Base-by-base conservation (phyloP, 1,140 invertebrate genomes). In the Trichoplusia ni region DNA sequence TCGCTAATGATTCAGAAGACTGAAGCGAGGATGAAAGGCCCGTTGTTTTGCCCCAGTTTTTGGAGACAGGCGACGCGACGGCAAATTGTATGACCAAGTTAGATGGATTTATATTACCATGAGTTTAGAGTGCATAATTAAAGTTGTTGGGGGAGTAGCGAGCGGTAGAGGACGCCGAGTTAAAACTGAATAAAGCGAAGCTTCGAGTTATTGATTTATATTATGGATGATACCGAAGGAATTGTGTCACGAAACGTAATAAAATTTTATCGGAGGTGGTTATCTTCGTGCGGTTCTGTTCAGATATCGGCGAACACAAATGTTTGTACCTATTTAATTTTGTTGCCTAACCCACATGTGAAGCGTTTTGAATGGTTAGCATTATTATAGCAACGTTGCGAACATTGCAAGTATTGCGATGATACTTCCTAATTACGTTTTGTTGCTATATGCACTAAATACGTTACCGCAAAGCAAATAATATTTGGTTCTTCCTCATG, bases 31-130 rank as follows among this genome's bases (percentile, higher is more conserved):
- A 81, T 82, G 63, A 68, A 71, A 73, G 74, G 76, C 79, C 84
- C 81, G 82, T 85, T 87, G 77, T 67, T 83, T 81, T 79, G 82
- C 40, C 78, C 77, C 69, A 73, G 69, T 75, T 79, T 37, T 65
- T 51, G 23, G 38, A 18, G n/a, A 9, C 44, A 16, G 44, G 13
- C 40, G 59, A 19, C 13, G 56, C 16, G 51, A 58, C 58, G 29
- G 29, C 44, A 42, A 67, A 65, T 72, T 75, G 64, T 38, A 37
- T 62, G 66, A 66, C 67, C 63, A 75, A 69, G 64, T 71, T 59
- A 69, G 42, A 44, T 65, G 49, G 47, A 54, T 66, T 63, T 49
- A 62, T 59, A 66, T 73, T 42, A 62, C 44, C 40, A 29, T 31
- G 44, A 38, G 54, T 5, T 31, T 51, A 14, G 31, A 40, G 23